Percentiles rank a stretch among this genome's conserved stretches.
Evolutionary conservation across 2,797 vertebrate species (phyloP).

Genomic region (Chromis chromis): DNA sequence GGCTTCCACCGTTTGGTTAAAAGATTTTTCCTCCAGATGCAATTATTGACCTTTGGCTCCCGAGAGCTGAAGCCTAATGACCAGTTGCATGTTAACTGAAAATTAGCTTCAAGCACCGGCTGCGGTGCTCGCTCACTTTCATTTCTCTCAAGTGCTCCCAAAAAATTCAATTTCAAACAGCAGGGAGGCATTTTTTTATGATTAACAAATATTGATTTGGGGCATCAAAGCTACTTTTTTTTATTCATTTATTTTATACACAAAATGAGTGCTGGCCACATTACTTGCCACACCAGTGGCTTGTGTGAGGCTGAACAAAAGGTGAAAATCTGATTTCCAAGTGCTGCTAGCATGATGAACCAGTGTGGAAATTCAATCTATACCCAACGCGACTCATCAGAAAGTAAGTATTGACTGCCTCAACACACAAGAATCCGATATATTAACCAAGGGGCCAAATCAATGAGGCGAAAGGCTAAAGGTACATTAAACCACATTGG

Average conservation of each 20-base stretch:
- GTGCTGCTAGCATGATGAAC: conserved; percentile 72
- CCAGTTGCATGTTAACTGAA: conserved; percentile 86
- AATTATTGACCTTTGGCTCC: conserved; percentile 87
- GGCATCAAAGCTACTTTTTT: conserved; percentile 71
- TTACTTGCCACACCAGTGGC: conserved; percentile 59
- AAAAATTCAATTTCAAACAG: conserved; percentile 77
- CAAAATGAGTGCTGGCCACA: conserved; percentile 61
- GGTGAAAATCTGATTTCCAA: conserved; percentile 72
- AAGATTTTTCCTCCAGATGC: conserved; percentile 81
- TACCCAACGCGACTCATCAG: conserved; percentile 72
- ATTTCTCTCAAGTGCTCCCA: conserved; percentile 63
- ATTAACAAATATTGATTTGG: conserved; percentile 83
- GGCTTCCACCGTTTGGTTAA: conserved; percentile 79
- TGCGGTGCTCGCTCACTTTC: conserved; percentile 57
- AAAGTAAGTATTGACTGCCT: conserved; percentile 74
- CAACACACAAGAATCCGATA: conserved; percentile 72
- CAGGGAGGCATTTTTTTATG: conserved; percentile 75
- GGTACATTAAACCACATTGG: conserved; percentile 77
- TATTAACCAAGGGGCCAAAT: conserved; percentile 79
- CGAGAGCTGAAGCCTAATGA: conserved; percentile 81
- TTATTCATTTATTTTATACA: conserved; percentile 19
- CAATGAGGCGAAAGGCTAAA: conserved; percentile 81
- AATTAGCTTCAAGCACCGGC: conserved; percentile 78
- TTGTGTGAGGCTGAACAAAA: conserved; percentile 54
- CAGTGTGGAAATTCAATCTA: conserved; percentile 79